Evolutionary conservation across 1,140 invertebrate species (phyloP).

Genomic region (Drosophila ironensis): DNA sequence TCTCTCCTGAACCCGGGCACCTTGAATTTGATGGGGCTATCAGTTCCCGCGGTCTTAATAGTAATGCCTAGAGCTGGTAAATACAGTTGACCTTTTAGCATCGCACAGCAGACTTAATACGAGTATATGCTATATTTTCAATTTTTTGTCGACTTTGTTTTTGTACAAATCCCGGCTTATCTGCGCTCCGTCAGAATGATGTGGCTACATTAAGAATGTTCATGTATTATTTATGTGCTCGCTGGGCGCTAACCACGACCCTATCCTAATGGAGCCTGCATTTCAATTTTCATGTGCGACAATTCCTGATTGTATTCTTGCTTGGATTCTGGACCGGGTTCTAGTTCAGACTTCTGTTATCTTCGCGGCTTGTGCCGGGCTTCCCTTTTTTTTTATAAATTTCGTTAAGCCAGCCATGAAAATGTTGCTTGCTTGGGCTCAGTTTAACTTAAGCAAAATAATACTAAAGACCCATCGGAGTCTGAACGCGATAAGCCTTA

Average conservation of each 20-base stretch:
- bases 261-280: slow-evolving; percentile 32
- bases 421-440: slow-evolving; percentile 36
- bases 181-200: slow-evolving; percentile 54
- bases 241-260: slow-evolving; percentile 24
- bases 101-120: slow-evolving; percentile 16
- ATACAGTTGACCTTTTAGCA: slow-evolving; percentile 21
- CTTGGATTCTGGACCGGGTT: slow-evolving; percentile 8
- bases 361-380: slow-evolving; percentile 17
- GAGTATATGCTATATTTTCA: slow-evolving; percentile 1
- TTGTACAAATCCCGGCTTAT: slow-evolving; percentile 24
- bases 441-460: slow-evolving; percentile 43
- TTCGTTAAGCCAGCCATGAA: slow-evolving; percentile 50
- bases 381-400: slow-evolving; percentile 13
- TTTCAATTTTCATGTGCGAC: slow-evolving; percentile 42
- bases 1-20: slow-evolving; percentile 10
- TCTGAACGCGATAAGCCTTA: slow-evolving; percentile 36
- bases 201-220: slow-evolving; percentile 36
- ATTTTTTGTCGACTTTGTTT: slow-evolving; percentile 21
- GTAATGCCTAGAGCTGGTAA: slow-evolving; percentile 8
- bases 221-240: slow-evolving; percentile 50
- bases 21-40: slow-evolving; percentile 37
- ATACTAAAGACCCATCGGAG: slow-evolving; percentile 20
- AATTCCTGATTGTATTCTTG: slow-evolving; percentile 15
- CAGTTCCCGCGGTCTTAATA: slow-evolving; percentile 13
- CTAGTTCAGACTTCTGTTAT: slow-evolving; percentile 51